These are phyloP conservation scores for Calephelis nemesis DNA, from an alignment of 1,140 invertebrate species.

Conservation along the genomic window DNA sequence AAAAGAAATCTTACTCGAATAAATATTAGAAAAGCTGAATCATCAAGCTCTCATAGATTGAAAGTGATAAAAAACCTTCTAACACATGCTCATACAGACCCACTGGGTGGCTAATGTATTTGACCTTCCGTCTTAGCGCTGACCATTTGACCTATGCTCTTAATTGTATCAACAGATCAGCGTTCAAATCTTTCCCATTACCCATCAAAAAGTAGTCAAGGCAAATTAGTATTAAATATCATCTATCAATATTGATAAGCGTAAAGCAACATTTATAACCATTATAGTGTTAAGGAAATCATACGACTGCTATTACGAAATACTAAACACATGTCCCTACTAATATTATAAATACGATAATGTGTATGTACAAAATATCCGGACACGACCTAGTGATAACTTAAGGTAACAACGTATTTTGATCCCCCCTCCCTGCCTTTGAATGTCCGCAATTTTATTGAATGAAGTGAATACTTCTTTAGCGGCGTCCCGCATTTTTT, in stretches of 20 bases:
- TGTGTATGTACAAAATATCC: too few relatives aligned
- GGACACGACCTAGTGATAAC: too few relatives aligned
- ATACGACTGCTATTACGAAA: too few relatives aligned
- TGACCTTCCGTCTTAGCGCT: slow-evolving; percentile 66
- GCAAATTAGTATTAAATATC: slow-evolving; percentile 66
- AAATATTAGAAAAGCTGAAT: background rate
- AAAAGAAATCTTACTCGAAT: background rate
- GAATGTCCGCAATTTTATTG: too few relatives aligned
- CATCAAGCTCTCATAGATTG: background rate
- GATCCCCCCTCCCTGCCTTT: too few relatives aligned
- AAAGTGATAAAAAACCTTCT: slow-evolving; percentile 38
- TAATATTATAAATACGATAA: too few relatives aligned
- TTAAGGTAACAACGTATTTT: too few relatives aligned
- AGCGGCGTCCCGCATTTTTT: too few relatives aligned
- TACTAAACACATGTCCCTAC: too few relatives aligned
- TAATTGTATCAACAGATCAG: slow-evolving; percentile 71
- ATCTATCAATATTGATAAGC: slow-evolving; percentile 49
- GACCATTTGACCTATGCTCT: slow-evolving; percentile 72
- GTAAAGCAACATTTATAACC: too few relatives aligned
- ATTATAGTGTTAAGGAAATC: too few relatives aligned
- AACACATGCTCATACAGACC: slow-evolving; percentile 51
- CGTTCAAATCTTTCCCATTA: slow-evolving; percentile 63
- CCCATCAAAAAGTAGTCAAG: slow-evolving; percentile 67
- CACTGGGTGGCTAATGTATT: slow-evolving; percentile 76
- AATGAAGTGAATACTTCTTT: too few relatives aligned